Conservation (phyloP, 2,888 invertebrate species). For the Dryomyza anilis region DNA sequence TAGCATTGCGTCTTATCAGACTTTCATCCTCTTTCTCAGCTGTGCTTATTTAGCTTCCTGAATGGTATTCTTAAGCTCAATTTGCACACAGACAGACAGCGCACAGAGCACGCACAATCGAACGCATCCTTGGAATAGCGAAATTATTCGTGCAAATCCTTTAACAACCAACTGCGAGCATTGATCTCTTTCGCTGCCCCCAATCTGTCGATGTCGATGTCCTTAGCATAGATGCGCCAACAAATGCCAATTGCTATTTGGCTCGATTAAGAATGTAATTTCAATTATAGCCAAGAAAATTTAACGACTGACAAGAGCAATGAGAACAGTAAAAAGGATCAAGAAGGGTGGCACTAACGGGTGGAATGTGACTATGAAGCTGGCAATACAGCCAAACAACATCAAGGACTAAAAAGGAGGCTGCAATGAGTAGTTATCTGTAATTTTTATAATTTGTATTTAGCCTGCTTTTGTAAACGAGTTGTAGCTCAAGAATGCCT, state of each 20-base stretch:
- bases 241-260: not conserved
- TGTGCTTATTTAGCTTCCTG: too few species aligned
- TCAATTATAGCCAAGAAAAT: conserved; percentile 12
- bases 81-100: too few species aligned
- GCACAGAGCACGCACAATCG: not conserved
- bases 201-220: not conserved
- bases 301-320: not conserved
- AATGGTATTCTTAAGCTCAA: conserved; percentile 7
- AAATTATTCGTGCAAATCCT: too few species aligned
- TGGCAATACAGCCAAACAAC: too few species aligned
- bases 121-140: too few species aligned
- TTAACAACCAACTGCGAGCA: not conserved
- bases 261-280: conserved; percentile 5
- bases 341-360: not conserved
- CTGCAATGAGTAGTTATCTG: not conserved
- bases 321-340: not conserved
- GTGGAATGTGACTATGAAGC: not conserved
- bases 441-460: not conserved
- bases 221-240: too few species aligned
- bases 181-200: not conserved
- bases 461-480: not conserved
- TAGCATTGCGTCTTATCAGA: too few species aligned
- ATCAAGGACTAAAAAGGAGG: too few species aligned
- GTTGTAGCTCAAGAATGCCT: too few species aligned
- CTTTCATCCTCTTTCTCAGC: too few species aligned